Base-by-base conservation (phyloP, 2,797 vertebrate genomes). In the Anguilla megastoma region DNA sequence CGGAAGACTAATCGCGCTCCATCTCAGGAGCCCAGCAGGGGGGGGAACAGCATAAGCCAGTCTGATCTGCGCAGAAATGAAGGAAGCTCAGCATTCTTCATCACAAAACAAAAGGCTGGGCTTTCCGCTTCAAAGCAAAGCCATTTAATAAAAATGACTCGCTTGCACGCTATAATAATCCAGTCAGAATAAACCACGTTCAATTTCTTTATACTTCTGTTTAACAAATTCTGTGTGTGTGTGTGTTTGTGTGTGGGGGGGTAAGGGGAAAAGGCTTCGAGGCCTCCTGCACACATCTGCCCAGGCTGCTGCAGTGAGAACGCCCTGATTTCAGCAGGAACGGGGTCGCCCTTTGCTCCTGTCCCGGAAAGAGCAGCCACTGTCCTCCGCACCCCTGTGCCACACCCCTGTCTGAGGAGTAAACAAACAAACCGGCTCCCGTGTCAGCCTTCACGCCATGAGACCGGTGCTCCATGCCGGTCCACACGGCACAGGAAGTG, bases 101-200 rank as follows among this genome's bases (percentile, higher is more conserved):
- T 85, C 63, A 52, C 21, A 85, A 76, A 58, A 87, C 85, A 56
- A 88, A 50, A 85, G 60, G 3, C 88, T 54, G 85, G 63, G 89
- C 90, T 88, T 71, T 83, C 86, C 16, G 12, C 50, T 8, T 52
- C 50, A 52, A 60, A 60, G 58, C 2, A 18, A 16, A 16, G 85
- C 80, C 86, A 36, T 85, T 90, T 89, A 6, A 87, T 89, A 88
- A 85, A 87, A 85, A 87, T 6, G 58, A 48, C 66, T 86, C 0
- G 6, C n/a, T 0, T 14, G 50, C n/a, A 71, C 45, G 30, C 30
- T 27, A 14, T 4, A 21, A 79, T 45, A 79, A 84, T 63, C 30
- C 41, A 54, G 87, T 52, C 80, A n/a, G 30, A 60, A 3, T 36
- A 54, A 36, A 48, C 30, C 48, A 66, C 50, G 45, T 71, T 18